phyloP scores from a whole-genome alignment of 2,113 vertebrate genomes.

The Psephotus haematonotus region DNA sequence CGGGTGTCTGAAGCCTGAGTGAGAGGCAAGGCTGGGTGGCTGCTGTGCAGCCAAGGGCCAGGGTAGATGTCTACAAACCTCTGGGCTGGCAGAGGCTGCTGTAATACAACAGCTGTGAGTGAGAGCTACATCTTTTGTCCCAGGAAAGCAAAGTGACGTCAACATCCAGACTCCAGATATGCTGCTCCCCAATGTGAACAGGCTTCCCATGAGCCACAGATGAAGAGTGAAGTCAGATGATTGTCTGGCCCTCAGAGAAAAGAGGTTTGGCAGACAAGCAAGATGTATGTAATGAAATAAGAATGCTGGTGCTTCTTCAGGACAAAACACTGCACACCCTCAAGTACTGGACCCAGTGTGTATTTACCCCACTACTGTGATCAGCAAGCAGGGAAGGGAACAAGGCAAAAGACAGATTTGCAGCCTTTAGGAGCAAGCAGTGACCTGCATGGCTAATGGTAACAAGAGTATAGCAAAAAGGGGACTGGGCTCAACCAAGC shows the following conservation, averaged over 20 bases:
- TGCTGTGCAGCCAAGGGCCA: background rate
- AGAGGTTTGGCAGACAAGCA: background rate
- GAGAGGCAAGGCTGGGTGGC: background rate
- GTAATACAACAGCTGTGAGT: background rate
- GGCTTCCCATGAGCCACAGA: background rate
- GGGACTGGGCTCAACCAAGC: background rate
- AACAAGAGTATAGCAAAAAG: background rate
- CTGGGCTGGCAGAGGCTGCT: background rate
- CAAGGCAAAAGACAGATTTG: background rate
- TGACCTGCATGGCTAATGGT: background rate
- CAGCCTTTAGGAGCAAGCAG: background rate
- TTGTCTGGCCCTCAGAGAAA: background rate
- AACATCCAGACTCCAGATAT: background rate
- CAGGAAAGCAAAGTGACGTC: background rate
- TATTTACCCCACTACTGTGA: background rate
- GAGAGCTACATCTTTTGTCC: background rate
- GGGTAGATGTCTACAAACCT: background rate
- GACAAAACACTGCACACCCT: background rate
- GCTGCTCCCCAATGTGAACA: fast-evolving
- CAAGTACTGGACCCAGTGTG: background rate
- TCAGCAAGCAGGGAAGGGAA: background rate
- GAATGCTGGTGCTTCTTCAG: background rate
- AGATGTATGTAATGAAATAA: background rate
- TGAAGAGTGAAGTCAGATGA: background rate
- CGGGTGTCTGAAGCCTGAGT: fast-evolving